phyloP scores from a whole-genome alignment of 2,113 vertebrate genomes.

The Podarcis cretensis region DNA sequence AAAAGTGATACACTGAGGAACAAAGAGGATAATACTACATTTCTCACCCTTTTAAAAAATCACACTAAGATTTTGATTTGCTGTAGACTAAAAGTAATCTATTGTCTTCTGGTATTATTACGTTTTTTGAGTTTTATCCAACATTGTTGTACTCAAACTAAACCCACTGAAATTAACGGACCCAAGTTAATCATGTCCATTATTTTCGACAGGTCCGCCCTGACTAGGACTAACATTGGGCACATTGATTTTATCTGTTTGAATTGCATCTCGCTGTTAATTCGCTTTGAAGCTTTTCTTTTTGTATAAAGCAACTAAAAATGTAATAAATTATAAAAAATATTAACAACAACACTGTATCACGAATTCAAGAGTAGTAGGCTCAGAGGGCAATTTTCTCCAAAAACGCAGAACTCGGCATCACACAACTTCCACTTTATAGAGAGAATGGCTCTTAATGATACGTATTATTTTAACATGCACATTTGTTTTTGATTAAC shows the following conservation, averaged over 20 bases:
- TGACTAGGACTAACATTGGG: too few relatives aligned
- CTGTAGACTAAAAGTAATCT: slow-evolving; percentile 2
- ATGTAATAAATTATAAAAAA: too few relatives aligned
- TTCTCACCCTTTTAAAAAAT: not conserved
- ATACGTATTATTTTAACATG: slow-evolving; percentile 68
- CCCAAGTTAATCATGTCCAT: too few relatives aligned
- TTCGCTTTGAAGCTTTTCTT: too few relatives aligned
- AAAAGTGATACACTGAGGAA: too few relatives aligned
- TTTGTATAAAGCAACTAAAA: too few relatives aligned
- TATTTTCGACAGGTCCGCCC: too few relatives aligned
- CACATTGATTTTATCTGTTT: too few relatives aligned
- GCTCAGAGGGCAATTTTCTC: slow-evolving; percentile 54
- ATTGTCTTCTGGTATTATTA: slow-evolving; percentile 37
- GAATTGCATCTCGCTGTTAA: too few relatives aligned
- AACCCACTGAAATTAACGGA: too few relatives aligned
- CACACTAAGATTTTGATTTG: slow-evolving; percentile 34
- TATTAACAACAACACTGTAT: not conserved
- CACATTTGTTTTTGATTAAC: slow-evolving; percentile 75
- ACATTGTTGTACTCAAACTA: too few relatives aligned
- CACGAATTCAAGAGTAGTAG: slow-evolving; percentile 59
- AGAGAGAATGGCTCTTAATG: slow-evolving; percentile 70
- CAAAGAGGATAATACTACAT: slow-evolving; percentile 20
- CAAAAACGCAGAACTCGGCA: slow-evolving; percentile 42
- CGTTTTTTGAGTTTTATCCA: not conserved
- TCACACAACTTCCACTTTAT: slow-evolving; percentile 63